Evolutionary conservation across 2,113 vertebrate genomes (phyloP).

Genomic region (Takifugu flavidus): DNA sequence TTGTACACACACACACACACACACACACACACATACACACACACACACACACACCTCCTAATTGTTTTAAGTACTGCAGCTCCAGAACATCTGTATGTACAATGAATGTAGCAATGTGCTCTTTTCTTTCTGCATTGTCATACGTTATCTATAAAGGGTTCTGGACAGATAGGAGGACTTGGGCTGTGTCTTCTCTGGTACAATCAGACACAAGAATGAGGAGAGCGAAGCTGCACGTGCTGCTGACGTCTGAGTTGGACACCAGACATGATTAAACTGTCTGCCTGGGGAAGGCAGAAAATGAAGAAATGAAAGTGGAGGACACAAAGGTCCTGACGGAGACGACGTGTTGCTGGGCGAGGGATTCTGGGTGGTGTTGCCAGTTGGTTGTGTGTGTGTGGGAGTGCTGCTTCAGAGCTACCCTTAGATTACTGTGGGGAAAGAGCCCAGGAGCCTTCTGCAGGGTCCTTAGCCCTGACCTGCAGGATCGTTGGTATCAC

Average conservation of each 20-base stretch:
- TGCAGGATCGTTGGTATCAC: slow-evolving; percentile 4
- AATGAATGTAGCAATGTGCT: no score
- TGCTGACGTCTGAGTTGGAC: background rate
- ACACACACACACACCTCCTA: no score
- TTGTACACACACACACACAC: no score
- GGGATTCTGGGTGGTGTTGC: slow-evolving; percentile 18
- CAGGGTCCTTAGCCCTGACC: slow-evolving; percentile 11
- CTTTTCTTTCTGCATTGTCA: no score
- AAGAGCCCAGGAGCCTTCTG: slow-evolving; percentile 17
- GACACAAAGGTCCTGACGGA: slow-evolving; percentile 16
- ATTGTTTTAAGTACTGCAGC: no score
- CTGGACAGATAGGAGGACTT: no score
- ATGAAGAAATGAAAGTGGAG: slow-evolving; percentile 56
- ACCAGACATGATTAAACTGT: slow-evolving; percentile 64
- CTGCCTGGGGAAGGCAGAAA: slow-evolving; percentile 40
- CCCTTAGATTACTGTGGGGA: slow-evolving; percentile 40
- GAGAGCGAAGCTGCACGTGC: no score
- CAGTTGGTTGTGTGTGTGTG: slow-evolving; percentile 5
- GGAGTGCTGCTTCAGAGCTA: slow-evolving; percentile 18
- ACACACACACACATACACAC: no score
- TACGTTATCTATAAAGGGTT: no score
- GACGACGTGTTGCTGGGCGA: background rate
- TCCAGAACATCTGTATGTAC: no score
- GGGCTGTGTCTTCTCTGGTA: no score
- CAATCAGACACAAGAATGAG: no score